These are phyloP conservation scores for Anabas testudineus DNA, from an alignment of 2,797 vertebrate species.

Conservation along the genomic window DNA sequence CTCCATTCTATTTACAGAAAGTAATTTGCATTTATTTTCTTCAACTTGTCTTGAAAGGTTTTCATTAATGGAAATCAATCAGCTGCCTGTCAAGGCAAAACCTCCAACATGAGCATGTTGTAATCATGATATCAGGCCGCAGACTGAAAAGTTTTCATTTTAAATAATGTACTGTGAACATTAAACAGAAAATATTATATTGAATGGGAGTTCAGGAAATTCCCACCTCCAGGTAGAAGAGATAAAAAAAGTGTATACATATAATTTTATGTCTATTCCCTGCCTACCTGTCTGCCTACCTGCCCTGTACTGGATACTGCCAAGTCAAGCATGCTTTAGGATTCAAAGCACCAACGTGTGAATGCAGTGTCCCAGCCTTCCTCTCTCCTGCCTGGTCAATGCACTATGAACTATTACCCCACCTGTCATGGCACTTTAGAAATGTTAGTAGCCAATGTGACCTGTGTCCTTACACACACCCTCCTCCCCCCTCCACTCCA, in stretches of 20 bases:
- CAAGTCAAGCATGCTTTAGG: constrained; percentile 69
- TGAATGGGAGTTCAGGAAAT: constrained; percentile 34
- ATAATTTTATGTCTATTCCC: constrained; percentile 36
- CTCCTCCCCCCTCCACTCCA: constrained; percentile 1
- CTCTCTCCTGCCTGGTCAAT: constrained; percentile 50
- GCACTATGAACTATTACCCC: constrained; percentile 57
- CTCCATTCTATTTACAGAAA: not conserved
- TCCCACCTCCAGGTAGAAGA: constrained; percentile 12
- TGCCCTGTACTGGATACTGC: constrained; percentile 36
- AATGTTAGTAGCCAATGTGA: constrained; percentile 45
- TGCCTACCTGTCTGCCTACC: constrained; percentile 44
- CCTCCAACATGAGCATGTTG: not conserved
- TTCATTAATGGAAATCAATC: constrained; percentile 18
- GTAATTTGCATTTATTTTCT: constrained; percentile 1
- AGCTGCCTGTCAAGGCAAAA: not conserved
- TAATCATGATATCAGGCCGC: not conserved
- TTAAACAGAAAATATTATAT: constrained; percentile 39
- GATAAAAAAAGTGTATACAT: constrained; percentile 33
- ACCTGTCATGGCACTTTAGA: constrained; percentile 40
- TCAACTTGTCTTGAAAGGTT: constrained; percentile 12
- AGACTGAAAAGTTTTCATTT: constrained; percentile 17
- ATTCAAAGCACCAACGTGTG: constrained; percentile 54
- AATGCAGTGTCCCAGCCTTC: constrained; percentile 58
- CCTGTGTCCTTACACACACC: constrained; percentile 34
- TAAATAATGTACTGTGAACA: constrained; percentile 15